A percentile compares a stretch with the other conserved stretches of the same genome.
Conservation (phyloP, 2,888 invertebrate genomes). For the Eucera pruinosa region DNA sequence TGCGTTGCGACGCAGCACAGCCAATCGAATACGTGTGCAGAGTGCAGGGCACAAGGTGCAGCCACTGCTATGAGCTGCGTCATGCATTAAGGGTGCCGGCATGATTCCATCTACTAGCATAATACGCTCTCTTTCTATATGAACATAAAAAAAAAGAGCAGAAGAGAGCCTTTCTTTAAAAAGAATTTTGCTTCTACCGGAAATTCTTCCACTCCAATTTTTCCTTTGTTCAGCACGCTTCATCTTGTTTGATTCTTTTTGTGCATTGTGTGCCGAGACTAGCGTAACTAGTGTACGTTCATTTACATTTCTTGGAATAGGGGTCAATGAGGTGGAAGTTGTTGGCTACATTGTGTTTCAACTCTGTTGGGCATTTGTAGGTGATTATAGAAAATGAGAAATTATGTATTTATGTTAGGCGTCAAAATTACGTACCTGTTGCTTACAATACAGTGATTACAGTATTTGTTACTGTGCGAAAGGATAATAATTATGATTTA, state of each 20-base stretch:
- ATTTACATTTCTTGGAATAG: neutral
- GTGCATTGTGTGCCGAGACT: conserved; percentile 24
- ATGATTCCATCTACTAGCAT: conserved; percentile 68
- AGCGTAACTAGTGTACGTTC: conserved; percentile 46
- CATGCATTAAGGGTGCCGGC: conserved; percentile 69
- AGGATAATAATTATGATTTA: neutral
- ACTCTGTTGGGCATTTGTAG: neutral
- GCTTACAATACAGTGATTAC: neutral
- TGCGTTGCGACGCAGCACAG: conserved; percentile 70
- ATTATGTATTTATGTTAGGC: neutral
- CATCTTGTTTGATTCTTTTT: neutral
- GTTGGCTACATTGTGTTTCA: neutral
- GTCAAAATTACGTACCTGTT: conserved; percentile 10
- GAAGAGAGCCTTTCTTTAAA: neutral
- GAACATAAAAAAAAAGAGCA: conserved; percentile 42
- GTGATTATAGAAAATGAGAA: neutral
- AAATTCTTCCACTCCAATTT: neutral
- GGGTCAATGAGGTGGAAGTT: neutral
- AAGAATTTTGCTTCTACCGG: conserved; percentile 6
- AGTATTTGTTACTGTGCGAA: too few species aligned
- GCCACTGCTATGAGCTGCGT: conserved; percentile 63
- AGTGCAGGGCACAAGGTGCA: conserved; percentile 62
- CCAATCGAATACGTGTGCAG: conserved; percentile 73
- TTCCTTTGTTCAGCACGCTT: conserved; percentile 12
- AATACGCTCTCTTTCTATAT: conserved; percentile 56